phyloP scores from a whole-genome alignment of 2,888 invertebrate species.

The Cryptus viduatorius region DNA sequence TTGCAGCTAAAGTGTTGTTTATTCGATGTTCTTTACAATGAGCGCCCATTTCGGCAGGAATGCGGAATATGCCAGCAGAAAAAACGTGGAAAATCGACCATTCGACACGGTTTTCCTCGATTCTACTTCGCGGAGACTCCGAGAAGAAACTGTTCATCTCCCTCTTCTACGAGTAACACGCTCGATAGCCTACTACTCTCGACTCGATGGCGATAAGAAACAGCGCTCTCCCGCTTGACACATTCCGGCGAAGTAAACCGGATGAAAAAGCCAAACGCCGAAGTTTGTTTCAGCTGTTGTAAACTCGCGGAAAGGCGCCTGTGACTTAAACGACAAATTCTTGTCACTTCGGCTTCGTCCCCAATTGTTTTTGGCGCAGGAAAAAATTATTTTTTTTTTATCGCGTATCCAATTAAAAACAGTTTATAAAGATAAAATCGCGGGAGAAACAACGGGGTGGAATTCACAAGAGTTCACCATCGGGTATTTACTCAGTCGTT shows the following conservation, averaged over 20 bases:
- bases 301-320: slow-evolving; percentile 2
- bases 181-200: slow-evolving; percentile 45
- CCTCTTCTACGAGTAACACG: slow-evolving; percentile 38
- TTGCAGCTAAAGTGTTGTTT: slow-evolving; percentile 59
- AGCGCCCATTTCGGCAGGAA: not conserved
- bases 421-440: not conserved
- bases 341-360: not conserved
- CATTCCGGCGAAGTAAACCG: slow-evolving; percentile 10
- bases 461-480: too few species aligned
- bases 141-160: not conserved
- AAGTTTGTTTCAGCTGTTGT: slow-evolving; percentile 35
- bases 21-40: slow-evolving; percentile 63
- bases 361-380: not conserved
- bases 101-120: slow-evolving; percentile 59
- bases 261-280: slow-evolving; percentile 40
- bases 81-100: slow-evolving; percentile 52
- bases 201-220: slow-evolving; percentile 35
- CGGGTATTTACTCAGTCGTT: too few species aligned
- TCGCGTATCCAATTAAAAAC: slow-evolving; percentile 11
- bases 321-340: slow-evolving; percentile 33
- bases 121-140: not conserved
- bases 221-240: slow-evolving; percentile 1
- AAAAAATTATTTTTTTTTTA: not conserved
- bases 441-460: not conserved
- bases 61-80: slow-evolving; percentile 56